phyloP scores from a whole-genome alignment of 2,113 vertebrate genomes.

The Dascyllus trimaculatus region DNA sequence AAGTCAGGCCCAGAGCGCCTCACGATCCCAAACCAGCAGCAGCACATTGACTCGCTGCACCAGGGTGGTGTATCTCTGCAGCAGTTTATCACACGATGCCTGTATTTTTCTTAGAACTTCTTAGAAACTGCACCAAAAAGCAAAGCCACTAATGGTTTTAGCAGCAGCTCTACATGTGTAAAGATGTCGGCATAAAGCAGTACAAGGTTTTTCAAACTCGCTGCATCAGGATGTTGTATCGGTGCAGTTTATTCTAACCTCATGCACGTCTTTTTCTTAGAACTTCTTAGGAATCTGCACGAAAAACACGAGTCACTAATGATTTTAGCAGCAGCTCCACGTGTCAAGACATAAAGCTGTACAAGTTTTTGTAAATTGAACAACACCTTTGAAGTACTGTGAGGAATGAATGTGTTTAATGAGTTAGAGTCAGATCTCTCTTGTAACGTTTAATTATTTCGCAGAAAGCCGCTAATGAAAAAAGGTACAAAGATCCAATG shows the following conservation, averaged over 20 bases:
- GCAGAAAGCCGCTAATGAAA: background rate
- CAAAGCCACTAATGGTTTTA: no score
- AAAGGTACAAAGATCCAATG: background rate
- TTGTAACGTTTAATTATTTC: background rate
- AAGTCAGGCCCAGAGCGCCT: slow-evolving; percentile 6
- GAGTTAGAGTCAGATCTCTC: background rate
- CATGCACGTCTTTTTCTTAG: background rate
- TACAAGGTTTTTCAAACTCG: no score
- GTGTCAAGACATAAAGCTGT: no score
- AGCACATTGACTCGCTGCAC: background rate
- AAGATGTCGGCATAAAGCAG: no score
- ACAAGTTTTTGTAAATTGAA: background rate
- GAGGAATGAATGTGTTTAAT: background rate
- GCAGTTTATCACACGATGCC: no score
- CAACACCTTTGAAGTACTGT: background rate
- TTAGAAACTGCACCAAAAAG: no score
- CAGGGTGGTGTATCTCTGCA: no score
- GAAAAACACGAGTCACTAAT: no score
- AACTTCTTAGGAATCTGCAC: no score
- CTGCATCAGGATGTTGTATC: background rate
- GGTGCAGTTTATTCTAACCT: background rate
- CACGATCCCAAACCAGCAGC: background rate
- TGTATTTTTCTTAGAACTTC: no score
- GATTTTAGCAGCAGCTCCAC: no score
- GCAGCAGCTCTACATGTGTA: no score